Evolutionary conservation across 2,113 vertebrate genomes (phyloP), one percentile per base, ranked within the genome.

Genomic region (Rana temporaria): DNA sequence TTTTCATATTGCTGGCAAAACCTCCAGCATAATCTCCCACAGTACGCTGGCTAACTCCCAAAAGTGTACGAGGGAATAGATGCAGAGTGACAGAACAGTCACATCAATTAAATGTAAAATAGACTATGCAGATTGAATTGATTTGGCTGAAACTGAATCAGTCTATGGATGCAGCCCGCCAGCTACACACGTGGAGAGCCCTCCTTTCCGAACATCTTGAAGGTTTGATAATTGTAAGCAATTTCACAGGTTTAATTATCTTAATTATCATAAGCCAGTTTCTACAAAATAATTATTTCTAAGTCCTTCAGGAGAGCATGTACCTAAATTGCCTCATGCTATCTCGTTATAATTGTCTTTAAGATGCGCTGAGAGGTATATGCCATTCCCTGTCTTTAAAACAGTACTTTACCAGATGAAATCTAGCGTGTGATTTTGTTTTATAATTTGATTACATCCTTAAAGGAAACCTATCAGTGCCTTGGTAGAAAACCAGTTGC

Each of bases 181-280:
- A 64, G n/a, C 59, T 24, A 60, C 57, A 38, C 57, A 62, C 34
- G 19, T 77, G 38, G 20, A 30, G 42, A 26, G 22, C 16, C 42
- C 42, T 52, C 60, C 24, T 77, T 77, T 30, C 52, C 60, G 52
- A 63, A 77, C 22, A 77, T 53, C 74, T 77, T 62, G 32, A 77
- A 77, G 59, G 74, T 77, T 19, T 77, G 59, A 77, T 56, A 77
- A 52, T 77, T 64, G 60, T 65, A 77, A 65, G 32, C 64, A 38
- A 57, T 67, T 79, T 79, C 38, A 67, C 24, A 15, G 53, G 48
- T 79, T 55, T 66, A 22, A 79, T 68, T 79, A 26, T 67, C 63
- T 67, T 79, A 79, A 79, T 68, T 79, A 79, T 20, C 26, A 57
- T 79, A 30, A 32, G 52, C 53, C 52, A 55, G 24, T 56, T 79